A percentile compares a stretch with the other conserved stretches of the same genome.
Conservation (phyloP, 1,140 invertebrate species). For the Bombus haemorrhoidalis region DNA sequence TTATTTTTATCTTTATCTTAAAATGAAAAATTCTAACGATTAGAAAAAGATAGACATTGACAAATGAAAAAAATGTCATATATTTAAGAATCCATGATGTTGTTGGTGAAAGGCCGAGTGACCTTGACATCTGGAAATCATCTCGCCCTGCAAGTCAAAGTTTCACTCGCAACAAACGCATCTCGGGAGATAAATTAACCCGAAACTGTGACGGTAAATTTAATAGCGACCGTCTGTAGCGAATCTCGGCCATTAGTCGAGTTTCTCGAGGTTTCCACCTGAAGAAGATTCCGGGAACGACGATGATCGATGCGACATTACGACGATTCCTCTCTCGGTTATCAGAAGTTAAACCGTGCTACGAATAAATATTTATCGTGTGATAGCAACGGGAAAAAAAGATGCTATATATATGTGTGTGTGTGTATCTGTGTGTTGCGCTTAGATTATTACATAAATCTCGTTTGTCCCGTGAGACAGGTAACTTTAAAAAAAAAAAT, state of each 20-base stretch:
- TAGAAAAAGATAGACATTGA: not conserved
- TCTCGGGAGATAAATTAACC: slow-evolving; percentile 2
- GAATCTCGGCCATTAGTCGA: slow-evolving; percentile 1
- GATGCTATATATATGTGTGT: not conserved
- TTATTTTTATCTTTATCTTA: not conserved
- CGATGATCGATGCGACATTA: slow-evolving; percentile 27
- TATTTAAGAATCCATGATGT: not conserved
- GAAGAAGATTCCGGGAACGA: not conserved
- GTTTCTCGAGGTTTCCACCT: not conserved
- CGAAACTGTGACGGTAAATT: not conserved
- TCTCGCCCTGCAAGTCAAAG: not conserved
- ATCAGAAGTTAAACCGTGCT: slow-evolving; percentile 5
- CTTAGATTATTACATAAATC: slow-evolving; percentile 42
- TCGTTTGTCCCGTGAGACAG: not conserved
- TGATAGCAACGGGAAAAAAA: slow-evolving; percentile 1
- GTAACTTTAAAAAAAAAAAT: not conserved
- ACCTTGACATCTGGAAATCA: slow-evolving; percentile 2
- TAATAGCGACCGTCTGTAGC: not conserved
- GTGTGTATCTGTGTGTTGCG: not conserved
- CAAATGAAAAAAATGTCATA: not conserved
- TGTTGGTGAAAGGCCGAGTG: no score
- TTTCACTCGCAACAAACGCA: not conserved
- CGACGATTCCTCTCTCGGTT: not conserved
- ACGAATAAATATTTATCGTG: slow-evolving; percentile 35
- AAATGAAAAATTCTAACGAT: not conserved